A percentile compares a stretch with the other conserved stretches of the same genome.
Conservation (phyloP, 2,797 vertebrate species). For the Octomys mimax region DNA sequence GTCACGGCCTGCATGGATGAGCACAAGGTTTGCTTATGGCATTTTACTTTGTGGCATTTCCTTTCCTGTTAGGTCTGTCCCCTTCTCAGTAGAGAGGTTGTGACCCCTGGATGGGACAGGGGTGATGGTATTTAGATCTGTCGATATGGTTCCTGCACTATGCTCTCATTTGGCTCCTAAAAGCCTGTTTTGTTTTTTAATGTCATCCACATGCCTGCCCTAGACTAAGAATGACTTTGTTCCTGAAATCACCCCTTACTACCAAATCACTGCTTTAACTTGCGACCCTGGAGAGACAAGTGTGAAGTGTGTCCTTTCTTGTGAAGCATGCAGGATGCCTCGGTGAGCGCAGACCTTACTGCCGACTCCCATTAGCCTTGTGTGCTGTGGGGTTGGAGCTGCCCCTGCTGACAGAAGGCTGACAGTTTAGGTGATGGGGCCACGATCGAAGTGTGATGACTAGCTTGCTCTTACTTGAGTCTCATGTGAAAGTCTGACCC, state of each 20-base stretch:
- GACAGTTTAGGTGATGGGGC: neutral
- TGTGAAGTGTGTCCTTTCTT: constrained; percentile 75
- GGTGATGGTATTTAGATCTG: constrained; percentile 56
- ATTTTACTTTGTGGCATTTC: constrained; percentile 61
- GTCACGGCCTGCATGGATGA: neutral
- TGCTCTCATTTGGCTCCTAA: constrained; percentile 41
- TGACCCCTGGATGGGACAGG: constrained; percentile 57
- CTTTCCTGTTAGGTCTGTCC: neutral
- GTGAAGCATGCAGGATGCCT: constrained; percentile 74
- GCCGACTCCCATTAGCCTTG: constrained; percentile 71
- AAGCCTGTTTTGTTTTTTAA: constrained; percentile 76
- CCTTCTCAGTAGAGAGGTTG: constrained; percentile 46
- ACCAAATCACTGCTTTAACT: constrained; percentile 69
- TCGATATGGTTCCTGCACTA: constrained; percentile 12
- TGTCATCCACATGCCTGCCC: constrained; percentile 83
- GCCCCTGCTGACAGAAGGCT: neutral
- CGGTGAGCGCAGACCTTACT: constrained; percentile 76
- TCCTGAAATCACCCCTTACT: constrained; percentile 59
- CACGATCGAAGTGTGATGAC: neutral
- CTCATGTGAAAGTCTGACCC: neutral
- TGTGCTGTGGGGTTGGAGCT: constrained; percentile 65
- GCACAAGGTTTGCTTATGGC: constrained; percentile 14
- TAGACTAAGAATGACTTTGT: constrained; percentile 63
- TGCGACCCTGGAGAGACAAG: constrained; percentile 37
- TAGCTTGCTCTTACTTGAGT: neutral